These are phyloP conservation scores for Lepidotrigona ventralis DNA, from an alignment of 1,140 invertebrate species.

Conservation along the genomic window DNA sequence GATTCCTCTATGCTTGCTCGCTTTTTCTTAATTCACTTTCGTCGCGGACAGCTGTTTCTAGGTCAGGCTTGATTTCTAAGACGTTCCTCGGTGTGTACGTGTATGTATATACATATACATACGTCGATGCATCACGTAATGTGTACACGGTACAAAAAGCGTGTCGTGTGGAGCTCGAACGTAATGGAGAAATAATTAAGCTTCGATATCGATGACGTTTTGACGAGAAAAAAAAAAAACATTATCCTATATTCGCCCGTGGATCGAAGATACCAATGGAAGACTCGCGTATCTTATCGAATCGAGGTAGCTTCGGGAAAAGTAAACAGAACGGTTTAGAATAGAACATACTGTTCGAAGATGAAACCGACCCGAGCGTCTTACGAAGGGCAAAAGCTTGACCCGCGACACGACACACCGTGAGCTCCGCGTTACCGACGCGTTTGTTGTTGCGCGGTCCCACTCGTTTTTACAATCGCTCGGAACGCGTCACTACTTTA, in stretches of 20 bases:
- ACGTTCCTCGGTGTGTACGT: not conserved
- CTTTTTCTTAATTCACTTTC: slow-evolving; percentile 2
- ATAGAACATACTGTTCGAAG: not conserved
- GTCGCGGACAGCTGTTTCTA: not conserved
- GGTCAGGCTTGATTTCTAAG: not conserved
- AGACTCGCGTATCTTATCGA: not conserved
- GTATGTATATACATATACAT: too few species aligned
- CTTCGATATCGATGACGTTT: not conserved
- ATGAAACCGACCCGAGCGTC: not conserved
- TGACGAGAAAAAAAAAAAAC: not conserved
- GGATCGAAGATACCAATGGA: too few species aligned
- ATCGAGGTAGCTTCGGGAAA: not conserved
- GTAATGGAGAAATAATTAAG: slow-evolving; percentile 5
- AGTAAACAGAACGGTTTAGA: too few species aligned
- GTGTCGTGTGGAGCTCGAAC: too few species aligned
- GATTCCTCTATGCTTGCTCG: not conserved
- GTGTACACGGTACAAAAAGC: not conserved
- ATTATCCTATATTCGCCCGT: not conserved
- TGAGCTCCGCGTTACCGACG: not conserved
- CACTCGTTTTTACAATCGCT: not conserved
- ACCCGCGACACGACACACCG: not conserved
- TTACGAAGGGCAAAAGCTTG: not conserved
- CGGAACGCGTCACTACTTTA: not conserved
- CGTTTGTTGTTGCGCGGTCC: not conserved
- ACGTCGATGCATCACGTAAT: not conserved